A percentile compares a stretch with the other conserved stretches of the same genome.
Conservation (phyloP, 2,797 vertebrate species). For the Onychomys arenicola region DNA sequence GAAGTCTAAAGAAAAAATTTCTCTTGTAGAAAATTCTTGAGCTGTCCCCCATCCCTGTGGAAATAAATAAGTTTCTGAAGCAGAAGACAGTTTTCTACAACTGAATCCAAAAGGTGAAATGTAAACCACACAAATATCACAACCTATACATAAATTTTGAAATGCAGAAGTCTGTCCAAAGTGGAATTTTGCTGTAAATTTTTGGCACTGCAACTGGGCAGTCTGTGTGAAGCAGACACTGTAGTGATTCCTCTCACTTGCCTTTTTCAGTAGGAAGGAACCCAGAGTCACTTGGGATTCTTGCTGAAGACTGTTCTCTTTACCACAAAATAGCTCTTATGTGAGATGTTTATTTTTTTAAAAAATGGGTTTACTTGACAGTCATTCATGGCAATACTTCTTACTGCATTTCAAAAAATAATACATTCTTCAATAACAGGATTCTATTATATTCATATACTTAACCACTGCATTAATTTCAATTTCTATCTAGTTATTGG, state of each 20-base stretch:
- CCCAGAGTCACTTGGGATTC: not conserved
- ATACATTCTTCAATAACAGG: not conserved
- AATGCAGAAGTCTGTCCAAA: not conserved
- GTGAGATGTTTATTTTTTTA: not conserved
- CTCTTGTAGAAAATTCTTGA: not conserved
- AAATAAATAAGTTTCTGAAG: not conserved
- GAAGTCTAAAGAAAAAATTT: not conserved
- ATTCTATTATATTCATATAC: not conserved
- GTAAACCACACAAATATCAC: not conserved
- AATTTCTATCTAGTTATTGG: not conserved
- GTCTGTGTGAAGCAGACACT: not conserved
- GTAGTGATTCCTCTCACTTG: not conserved
- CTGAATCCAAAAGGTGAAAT: not conserved
- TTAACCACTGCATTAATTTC: not conserved
- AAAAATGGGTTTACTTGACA: not conserved
- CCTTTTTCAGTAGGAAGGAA: not conserved
- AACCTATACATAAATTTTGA: not conserved
- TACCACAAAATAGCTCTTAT: not conserved
- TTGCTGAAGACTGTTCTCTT: not conserved
- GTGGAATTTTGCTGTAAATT: not conserved
- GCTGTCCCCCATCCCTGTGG: not conserved
- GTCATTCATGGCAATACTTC: not conserved
- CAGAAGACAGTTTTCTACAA: not conserved
- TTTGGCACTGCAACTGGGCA: not conserved
- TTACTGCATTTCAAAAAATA: not conserved